These are phyloP conservation scores for Biston betularia DNA, from an alignment of 2,888 invertebrate species.

Conservation along the genomic window DNA sequence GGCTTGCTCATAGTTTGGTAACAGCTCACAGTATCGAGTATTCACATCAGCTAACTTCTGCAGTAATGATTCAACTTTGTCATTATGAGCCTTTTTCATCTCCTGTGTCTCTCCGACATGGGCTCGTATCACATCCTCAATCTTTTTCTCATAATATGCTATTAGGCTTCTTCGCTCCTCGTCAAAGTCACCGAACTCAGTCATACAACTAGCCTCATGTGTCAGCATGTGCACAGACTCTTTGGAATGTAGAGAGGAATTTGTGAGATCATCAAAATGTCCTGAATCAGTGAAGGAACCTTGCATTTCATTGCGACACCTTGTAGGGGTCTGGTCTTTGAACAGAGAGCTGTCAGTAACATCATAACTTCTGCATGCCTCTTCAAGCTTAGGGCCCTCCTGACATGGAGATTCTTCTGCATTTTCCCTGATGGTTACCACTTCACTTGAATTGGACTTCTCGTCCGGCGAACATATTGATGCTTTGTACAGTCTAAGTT, in stretches of 20 bases:
- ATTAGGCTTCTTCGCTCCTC: slow-evolving; percentile 89
- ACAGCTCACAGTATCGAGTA: slow-evolving; percentile 91
- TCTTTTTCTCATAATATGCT: slow-evolving; percentile 90
- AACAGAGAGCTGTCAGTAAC: slow-evolving; percentile 81
- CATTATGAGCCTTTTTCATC: slow-evolving; percentile 92
- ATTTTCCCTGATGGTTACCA: slow-evolving; percentile 91
- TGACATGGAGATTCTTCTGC: slow-evolving; percentile 74
- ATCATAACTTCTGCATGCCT: slow-evolving; percentile 76
- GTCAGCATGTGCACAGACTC: slow-evolving; percentile 88
- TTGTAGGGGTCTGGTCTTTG: slow-evolving; percentile 77
- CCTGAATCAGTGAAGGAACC: slow-evolving; percentile 94
- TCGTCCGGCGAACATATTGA: slow-evolving; percentile 93
- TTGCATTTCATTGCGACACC: slow-evolving; percentile 88
- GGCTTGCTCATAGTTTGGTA: slow-evolving; percentile 91
- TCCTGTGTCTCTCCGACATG: slow-evolving; percentile 89
- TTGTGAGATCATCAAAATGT: slow-evolving; percentile 93
- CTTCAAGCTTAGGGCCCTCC: slow-evolving; percentile 69
- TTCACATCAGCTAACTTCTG: slow-evolving; percentile 91
- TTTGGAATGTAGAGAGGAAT: slow-evolving; percentile 92
- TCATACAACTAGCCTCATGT: slow-evolving; percentile 84
- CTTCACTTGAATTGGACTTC: slow-evolving; percentile 91
- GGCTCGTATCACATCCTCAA: slow-evolving; percentile 90
- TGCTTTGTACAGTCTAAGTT: slow-evolving; percentile 92
- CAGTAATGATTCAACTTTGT: slow-evolving; percentile 90
- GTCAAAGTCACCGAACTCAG: slow-evolving; percentile 85